These are phyloP conservation scores for Labrus mixtus DNA, from an alignment of 2,113 vertebrate species.

Conservation along the genomic window DNA sequence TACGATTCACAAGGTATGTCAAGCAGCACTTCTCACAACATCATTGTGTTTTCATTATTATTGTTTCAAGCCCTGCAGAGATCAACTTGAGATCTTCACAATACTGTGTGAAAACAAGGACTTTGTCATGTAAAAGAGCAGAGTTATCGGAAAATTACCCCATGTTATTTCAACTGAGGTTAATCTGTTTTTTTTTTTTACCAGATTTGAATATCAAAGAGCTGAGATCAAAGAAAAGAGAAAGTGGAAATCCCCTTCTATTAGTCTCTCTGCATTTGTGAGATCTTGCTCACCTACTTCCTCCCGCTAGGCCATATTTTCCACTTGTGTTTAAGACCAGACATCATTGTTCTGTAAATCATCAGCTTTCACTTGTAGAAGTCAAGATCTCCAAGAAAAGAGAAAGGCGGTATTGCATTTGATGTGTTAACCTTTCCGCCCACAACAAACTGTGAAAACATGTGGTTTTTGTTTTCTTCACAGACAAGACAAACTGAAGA, in stretches of 20 bases:
- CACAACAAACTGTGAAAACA: background rate
- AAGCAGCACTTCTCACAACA: background rate
- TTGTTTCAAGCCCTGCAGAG: background rate
- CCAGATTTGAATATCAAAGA: constrained; percentile 74
- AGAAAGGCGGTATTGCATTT: constrained; percentile 1
- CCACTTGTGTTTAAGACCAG: constrained; percentile 34
- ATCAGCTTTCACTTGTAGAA: background rate
- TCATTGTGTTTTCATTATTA: background rate
- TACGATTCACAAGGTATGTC: constrained; percentile 97
- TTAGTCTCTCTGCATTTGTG: constrained; percentile 56
- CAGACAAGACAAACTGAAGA: constrained; percentile 99
- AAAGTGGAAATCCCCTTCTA: constrained; percentile 69
- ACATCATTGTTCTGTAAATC: constrained; percentile 13
- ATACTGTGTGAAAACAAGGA: constrained; percentile 14
- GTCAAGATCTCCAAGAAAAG: background rate
- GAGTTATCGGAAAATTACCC: constrained; percentile 62
- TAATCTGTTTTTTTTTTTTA: constrained; percentile 63
- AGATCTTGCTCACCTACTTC: constrained; percentile 52
- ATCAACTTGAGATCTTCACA: background rate
- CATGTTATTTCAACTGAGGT: constrained; percentile 53
- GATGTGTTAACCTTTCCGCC: constrained; percentile 8
- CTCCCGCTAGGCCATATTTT: constrained; percentile 46
- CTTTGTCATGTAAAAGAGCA: constrained; percentile 35
- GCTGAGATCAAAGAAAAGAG: too few relatives aligned
- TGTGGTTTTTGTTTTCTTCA: constrained; percentile 44